Percentiles rank a stretch among this genome's conserved stretches.
These are phyloP conservation scores for Hirtodrosophila histrioides DNA, from an alignment of 2,888 invertebrate species.

Conservation along the genomic window DNA sequence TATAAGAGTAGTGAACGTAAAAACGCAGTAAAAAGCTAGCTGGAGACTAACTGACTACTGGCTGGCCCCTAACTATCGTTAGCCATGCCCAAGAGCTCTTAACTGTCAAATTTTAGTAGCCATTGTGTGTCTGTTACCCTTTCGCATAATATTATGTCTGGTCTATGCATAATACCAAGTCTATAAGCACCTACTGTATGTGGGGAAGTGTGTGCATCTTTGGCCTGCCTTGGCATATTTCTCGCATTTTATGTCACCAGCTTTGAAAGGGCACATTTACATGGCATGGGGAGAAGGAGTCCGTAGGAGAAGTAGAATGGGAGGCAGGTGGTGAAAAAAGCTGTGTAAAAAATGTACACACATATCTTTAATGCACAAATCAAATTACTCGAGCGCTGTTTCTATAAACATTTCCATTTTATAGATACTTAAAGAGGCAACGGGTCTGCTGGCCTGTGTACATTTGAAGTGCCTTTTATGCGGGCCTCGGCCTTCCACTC, in stretches of 20 bases:
- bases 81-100: slow-evolving; percentile 47
- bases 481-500: slow-evolving; percentile 43
- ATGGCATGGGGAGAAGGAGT: slow-evolving; percentile 9
- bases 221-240: slow-evolving; percentile 31
- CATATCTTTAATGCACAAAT: slow-evolving; percentile 77
- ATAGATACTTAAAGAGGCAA: slow-evolving; percentile 77
- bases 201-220: slow-evolving; percentile 23
- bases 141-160: slow-evolving; percentile 66
- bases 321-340: slow-evolving; percentile 50
- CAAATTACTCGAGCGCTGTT: slow-evolving; percentile 74
- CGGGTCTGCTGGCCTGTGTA: slow-evolving; percentile 41
- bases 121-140: slow-evolving; percentile 65
- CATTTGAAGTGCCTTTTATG: slow-evolving; percentile 73
- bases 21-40: slow-evolving; percentile 34
- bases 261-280: slow-evolving; percentile 33
- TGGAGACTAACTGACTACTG: slow-evolving; percentile 19
- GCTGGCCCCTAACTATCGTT: slow-evolving; percentile 23
- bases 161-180: slow-evolving; percentile 38
- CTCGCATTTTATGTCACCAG: slow-evolving; percentile 60
- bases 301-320: neutral
- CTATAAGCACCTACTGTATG: slow-evolving; percentile 56
- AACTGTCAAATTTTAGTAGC: slow-evolving; percentile 66
- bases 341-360: slow-evolving; percentile 28
- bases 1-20: slow-evolving; percentile 9
- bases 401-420: slow-evolving; percentile 79